These are phyloP conservation scores for Bufo gargarizans DNA, from an alignment of 2,113 vertebrate species.

Conservation along the genomic window DNA sequence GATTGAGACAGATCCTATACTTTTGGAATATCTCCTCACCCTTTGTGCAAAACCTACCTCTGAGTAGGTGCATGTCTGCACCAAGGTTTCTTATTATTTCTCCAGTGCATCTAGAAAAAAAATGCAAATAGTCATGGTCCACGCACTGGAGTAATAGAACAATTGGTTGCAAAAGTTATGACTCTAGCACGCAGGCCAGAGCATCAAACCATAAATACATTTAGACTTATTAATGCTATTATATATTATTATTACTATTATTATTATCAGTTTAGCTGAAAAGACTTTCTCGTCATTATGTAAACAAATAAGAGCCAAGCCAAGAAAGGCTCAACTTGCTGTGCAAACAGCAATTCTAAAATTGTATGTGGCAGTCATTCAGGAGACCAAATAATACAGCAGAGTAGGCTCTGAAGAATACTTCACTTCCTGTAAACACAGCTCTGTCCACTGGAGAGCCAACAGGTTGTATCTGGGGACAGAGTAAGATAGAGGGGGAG, in stretches of 20 bases:
- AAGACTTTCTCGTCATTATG: not conserved
- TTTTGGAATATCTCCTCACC: too few species aligned
- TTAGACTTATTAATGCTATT: not conserved
- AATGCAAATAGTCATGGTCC: too few species aligned
- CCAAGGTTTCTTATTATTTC: not conserved
- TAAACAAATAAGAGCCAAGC: not conserved
- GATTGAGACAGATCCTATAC: too few species aligned
- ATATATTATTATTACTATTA: not conserved
- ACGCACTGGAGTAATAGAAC: not conserved
- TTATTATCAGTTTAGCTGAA: not conserved
- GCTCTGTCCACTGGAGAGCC: not conserved
- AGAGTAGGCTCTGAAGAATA: not conserved
- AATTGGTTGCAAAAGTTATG: not conserved
- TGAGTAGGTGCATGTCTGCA: too few species aligned
- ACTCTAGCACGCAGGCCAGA: not conserved
- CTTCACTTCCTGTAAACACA: not conserved
- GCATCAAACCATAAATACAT: not conserved
- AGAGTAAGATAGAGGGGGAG: not conserved
- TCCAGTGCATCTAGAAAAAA: not conserved
- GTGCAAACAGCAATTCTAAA: not conserved
- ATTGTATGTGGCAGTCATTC: not conserved
- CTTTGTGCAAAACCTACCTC: not conserved
- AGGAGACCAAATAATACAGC: not conserved
- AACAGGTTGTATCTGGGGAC: not conserved
- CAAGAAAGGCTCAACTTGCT: not conserved